Evolutionary conservation across 2,888 invertebrate genomes (phyloP), one percentile per base, ranked within the genome.

Genomic region (Neria commutata): DNA sequence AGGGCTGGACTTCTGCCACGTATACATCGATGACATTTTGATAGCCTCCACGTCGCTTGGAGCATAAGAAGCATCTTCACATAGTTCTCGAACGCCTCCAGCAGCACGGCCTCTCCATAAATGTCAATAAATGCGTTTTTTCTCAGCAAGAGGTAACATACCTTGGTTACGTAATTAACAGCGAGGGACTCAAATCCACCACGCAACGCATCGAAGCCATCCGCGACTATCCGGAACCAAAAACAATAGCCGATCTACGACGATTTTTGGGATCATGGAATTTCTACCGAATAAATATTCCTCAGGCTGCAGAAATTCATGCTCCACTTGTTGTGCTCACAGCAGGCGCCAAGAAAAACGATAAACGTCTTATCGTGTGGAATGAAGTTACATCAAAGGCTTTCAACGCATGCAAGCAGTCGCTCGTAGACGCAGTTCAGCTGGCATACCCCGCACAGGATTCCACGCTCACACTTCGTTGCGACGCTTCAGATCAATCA

Each of bases 401-500:
- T 14, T 50, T 50, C 14, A 34, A 33, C 10, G 21, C n/a, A 34
- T 50, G 50, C 16, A 50, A 50, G 34, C 33, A 19, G n/a, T n/a
- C n/a, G n/a, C n/a, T n/a, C n/a, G n/a, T n/a, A 24, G 26, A 16
- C 21, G 21, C 26, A 34, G n/a, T 26, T 3, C 19, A 50, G 21
- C 10, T 21, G 4, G 34, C 34, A 34, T 33, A 16, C 5, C 50
- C 26, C 11, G 21, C 26, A 14, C 14, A 45, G 25, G 17, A 16
- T 14, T 73, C 76, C 0, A 51, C 70, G 40, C 46, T 81, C 1
- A 65, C 53, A 21, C 19, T 61, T 5, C 46, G 29, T 14, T 53
- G 54, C 4, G 61, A 65, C 40, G 81, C 81, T 1, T 82, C 81
- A 0, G 76, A 80, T 40, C 57, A 34, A 1, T 73, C 80, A 2